These are phyloP conservation scores for Drosophila dunni DNA, from an alignment of 1,140 invertebrate species.

Conservation along the genomic window DNA sequence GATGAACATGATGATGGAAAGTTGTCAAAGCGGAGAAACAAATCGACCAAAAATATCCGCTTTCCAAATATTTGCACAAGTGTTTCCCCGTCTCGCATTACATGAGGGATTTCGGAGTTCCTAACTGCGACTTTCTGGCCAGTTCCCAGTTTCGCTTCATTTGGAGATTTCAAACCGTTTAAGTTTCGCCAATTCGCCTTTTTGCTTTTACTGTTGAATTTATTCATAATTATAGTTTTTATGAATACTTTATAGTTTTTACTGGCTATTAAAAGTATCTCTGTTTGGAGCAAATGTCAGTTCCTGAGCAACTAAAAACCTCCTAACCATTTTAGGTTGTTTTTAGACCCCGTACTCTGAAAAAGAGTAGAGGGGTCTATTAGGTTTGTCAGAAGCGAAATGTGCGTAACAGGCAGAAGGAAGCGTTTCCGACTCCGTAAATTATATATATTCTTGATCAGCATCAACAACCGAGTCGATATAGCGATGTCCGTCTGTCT, in stretches of 20 bases:
- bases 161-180: conserved; percentile 7
- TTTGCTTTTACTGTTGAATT: neutral
- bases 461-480: no score
- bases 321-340: neutral
- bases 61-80: conserved; percentile 82
- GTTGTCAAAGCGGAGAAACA: conserved; percentile 74
- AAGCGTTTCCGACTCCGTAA: no score
- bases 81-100: conserved; percentile 70
- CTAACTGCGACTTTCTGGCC: neutral
- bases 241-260: no score
- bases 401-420: no score
- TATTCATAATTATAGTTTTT: no score
- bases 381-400: no score
- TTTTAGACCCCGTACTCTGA: no score
- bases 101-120: conserved; percentile 21
- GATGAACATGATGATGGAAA: conserved; percentile 75
- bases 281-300: neutral
- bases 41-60: conserved; percentile 80
- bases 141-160: neutral
- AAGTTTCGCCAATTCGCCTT: neutral
- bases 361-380: no score
- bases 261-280: no score
- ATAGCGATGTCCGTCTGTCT: no score
- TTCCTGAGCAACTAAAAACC: no score
- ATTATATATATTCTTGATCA: no score